These are phyloP conservation scores for Limnothrissa miodon DNA, from an alignment of 2,113 vertebrate species.

Conservation along the genomic window DNA sequence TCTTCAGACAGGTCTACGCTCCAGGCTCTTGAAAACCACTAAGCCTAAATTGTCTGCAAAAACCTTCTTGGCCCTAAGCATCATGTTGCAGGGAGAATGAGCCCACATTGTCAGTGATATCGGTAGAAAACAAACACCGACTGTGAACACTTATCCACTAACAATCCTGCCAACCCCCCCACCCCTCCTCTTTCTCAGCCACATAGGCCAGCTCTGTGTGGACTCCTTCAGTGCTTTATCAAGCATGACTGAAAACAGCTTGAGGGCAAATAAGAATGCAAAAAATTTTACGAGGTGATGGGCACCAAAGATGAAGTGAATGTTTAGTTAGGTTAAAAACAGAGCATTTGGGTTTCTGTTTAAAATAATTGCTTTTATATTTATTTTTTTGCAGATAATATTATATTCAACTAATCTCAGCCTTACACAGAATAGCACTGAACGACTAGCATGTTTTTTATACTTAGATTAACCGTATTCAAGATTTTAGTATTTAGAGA, in stretches of 20 bases:
- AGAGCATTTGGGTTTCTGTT: neutral
- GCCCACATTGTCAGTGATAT: neutral
- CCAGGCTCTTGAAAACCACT: neutral
- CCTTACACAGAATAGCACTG: too few relatives aligned
- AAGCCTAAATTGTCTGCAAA: neutral
- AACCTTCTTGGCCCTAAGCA: neutral
- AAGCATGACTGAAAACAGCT: neutral
- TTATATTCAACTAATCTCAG: too few relatives aligned
- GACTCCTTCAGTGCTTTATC: slow-evolving; percentile 6
- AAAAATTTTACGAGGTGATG: neutral
- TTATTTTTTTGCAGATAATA: neutral
- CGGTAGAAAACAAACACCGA: neutral
- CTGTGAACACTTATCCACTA: neutral
- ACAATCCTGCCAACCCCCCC: neutral
- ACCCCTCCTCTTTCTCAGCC: neutral
- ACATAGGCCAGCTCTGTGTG: neutral
- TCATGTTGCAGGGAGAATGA: neutral
- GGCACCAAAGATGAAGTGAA: neutral
- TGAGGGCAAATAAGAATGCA: neutral
- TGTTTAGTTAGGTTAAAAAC: neutral
- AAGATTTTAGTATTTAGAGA: neutral
- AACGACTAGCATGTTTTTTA: too few relatives aligned
- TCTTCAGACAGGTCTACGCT: neutral
- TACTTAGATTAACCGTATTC: too few relatives aligned
- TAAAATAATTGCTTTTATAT: neutral